Conservation (phyloP, 2,113 vertebrate species). For the Pitta sordida region DNA sequence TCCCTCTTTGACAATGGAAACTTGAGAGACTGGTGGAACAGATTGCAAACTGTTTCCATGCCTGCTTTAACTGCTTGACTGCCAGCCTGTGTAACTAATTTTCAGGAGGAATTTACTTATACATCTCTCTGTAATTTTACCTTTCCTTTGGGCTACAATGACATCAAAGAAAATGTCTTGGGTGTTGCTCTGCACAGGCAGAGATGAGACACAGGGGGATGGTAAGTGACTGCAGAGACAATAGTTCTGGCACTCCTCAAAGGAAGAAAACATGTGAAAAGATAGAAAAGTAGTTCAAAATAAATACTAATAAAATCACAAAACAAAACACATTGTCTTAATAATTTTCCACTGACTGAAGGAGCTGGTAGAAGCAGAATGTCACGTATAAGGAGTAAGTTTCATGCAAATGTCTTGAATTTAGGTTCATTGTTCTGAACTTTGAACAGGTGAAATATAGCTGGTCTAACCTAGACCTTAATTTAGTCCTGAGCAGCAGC, state of each 20-base stretch:
- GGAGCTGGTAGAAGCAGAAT: background rate
- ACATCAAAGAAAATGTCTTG: background rate
- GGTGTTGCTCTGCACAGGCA: background rate
- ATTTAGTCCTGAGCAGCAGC: background rate
- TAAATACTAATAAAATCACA: background rate
- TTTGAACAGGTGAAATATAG: background rate
- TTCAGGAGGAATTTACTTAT: background rate
- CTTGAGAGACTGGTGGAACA: constrained; percentile 23
- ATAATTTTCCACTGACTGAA: background rate
- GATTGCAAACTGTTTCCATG: constrained; percentile 29
- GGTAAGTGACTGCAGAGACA: background rate
- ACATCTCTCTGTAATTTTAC: background rate
- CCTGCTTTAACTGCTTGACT: constrained; percentile 53
- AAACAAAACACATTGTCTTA: accelerated
- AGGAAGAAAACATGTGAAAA: background rate
- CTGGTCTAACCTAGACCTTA: accelerated
- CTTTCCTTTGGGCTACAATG: background rate
- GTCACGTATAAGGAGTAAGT: background rate
- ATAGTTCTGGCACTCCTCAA: background rate
- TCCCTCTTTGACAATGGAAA: background rate
- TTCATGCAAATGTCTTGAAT: background rate
- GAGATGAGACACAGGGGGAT: background rate
- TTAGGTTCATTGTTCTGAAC: background rate
- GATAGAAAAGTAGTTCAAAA: background rate
- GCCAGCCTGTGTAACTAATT: constrained; percentile 15